Conservation (phyloP, 2,113 vertebrate species). For the Notothenia rossii region DNA sequence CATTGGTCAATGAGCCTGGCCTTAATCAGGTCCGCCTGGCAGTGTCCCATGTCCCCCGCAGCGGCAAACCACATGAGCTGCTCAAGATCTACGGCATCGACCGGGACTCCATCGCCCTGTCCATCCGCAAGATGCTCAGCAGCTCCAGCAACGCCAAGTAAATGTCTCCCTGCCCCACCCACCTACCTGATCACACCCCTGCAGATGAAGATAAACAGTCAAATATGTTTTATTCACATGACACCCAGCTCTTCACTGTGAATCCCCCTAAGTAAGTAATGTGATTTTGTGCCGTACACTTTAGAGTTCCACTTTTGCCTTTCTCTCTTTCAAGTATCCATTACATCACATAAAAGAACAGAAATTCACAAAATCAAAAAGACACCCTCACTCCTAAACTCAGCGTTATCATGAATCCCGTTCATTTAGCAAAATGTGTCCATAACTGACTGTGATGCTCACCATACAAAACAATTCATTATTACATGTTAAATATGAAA, state of each 20-base stretch:
- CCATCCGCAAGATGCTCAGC: conserved; percentile 87
- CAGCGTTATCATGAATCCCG: background rate
- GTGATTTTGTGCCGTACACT: conserved; percentile 78
- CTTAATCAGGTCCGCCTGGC: conserved; percentile 88
- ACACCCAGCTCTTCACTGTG: conserved; percentile 69
- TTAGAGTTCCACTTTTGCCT: conserved; percentile 60
- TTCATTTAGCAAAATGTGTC: conserved; percentile 28
- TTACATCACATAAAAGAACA: conserved; percentile 36
- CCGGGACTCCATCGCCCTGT: conserved; percentile 89
- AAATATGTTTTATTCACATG: conserved; percentile 64
- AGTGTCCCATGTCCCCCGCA: conserved; percentile 88
- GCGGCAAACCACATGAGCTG: conserved; percentile 91
- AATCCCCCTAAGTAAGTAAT: conserved; percentile 69
- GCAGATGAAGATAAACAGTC: conserved; percentile 46
- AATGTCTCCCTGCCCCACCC: conserved; percentile 53
- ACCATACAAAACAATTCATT: conserved; percentile 33
- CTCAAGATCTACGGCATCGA: conserved; percentile 94
- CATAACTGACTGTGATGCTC: conserved; percentile 41
- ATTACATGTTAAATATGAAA: conserved; percentile 38
- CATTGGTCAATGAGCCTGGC: conserved; percentile 87
- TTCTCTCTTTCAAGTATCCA: conserved; percentile 63
- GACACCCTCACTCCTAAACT: conserved; percentile 21
- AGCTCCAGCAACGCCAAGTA: conserved; percentile 89
- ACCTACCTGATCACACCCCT: conserved; percentile 35
- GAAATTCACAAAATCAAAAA: conserved; percentile 35